phyloP scores from a whole-genome alignment of 2,113 vertebrate genomes.

The Leucosticte australis region DNA sequence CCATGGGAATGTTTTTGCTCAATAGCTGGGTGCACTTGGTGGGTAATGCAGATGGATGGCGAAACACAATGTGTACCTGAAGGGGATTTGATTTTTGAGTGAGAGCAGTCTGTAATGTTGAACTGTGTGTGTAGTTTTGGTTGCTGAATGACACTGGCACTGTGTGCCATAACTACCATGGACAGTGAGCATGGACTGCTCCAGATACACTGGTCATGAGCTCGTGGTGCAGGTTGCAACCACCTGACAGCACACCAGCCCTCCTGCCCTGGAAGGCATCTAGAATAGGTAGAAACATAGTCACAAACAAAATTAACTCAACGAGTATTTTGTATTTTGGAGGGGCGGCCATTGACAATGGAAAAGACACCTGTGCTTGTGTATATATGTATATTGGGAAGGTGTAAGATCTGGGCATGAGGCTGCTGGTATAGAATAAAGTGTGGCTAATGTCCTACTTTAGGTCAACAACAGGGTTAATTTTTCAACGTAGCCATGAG shows the following conservation, averaged over 20 bases:
- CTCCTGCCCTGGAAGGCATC: neutral
- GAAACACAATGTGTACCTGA: neutral
- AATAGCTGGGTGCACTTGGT: neutral
- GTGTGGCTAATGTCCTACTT: neutral
- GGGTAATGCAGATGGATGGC: neutral
- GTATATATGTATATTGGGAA: neutral
- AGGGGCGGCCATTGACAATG: accelerated
- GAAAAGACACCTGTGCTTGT: neutral
- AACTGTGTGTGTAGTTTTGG: no score
- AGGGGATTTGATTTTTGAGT: neutral
- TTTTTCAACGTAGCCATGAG: neutral
- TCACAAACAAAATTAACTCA: accelerated
- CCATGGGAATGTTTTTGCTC: accelerated
- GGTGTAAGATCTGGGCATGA: neutral
- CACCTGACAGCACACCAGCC: neutral
- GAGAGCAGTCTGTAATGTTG: neutral
- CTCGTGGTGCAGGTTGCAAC: accelerated
- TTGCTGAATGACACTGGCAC: neutral
- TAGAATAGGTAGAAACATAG: neutral
- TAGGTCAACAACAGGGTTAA: neutral
- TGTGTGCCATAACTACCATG: neutral
- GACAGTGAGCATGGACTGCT: neutral
- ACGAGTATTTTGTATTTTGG: no score
- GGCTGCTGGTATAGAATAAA: neutral
- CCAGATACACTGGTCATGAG: neutral